phyloP scores from a whole-genome alignment of 2,113 vertebrate species.

The Perccottus glenii region DNA sequence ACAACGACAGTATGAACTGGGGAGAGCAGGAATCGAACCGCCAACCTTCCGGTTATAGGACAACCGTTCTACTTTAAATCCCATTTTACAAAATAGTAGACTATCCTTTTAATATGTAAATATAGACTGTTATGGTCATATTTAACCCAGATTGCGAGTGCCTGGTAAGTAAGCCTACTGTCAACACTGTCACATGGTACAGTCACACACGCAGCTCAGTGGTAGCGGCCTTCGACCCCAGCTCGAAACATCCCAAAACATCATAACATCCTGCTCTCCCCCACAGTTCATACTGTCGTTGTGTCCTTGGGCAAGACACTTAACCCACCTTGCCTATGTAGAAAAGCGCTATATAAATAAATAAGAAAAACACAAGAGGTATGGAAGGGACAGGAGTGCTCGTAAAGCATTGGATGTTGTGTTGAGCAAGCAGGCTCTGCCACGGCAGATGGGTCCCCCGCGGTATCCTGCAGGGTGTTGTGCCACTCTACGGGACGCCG shows the following conservation, averaged over 20 bases:
- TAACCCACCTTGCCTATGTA: no score
- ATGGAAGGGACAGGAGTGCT: constrained; percentile 23
- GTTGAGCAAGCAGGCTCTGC: constrained; percentile 51
- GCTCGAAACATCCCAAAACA: no score
- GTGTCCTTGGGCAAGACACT: no score
- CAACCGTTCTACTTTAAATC: neutral
- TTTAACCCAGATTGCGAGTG: constrained; percentile 38
- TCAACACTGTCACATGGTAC: constrained; percentile 51
- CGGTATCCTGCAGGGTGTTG: constrained; percentile 65
- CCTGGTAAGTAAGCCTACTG: constrained; percentile 10
- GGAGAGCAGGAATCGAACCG: no score
- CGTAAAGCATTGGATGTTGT: neutral
- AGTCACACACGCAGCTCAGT: no score
- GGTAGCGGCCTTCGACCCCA: no score
- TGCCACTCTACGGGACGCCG: constrained; percentile 72
- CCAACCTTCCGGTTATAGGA: no score
- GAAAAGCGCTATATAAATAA: no score
- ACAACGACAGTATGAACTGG: no score
- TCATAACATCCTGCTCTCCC: no score
- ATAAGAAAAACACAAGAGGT: no score
- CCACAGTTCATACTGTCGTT: no score
- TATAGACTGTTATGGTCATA: constrained; percentile 19
- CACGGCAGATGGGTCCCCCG: constrained; percentile 73
- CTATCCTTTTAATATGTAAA: neutral
- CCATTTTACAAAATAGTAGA: neutral